Percentiles rank a stretch among this genome's conserved stretches.
Evolutionary conservation across 2,113 vertebrate species (phyloP).

Genomic region (Ginglymostoma cirratum): DNA sequence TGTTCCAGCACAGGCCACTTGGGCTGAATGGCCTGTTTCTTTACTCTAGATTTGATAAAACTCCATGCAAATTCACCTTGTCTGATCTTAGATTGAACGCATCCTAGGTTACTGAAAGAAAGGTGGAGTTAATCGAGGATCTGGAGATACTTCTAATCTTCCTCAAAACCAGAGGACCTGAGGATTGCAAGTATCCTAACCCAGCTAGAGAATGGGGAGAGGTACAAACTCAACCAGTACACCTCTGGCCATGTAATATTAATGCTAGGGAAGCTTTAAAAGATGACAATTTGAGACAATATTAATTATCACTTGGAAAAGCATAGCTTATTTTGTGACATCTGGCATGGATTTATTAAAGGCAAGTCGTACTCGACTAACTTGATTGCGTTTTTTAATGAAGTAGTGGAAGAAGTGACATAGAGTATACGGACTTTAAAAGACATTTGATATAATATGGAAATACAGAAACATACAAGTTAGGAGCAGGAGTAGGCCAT

Average conservation of each 20-base stretch:
- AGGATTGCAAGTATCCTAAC: background rate
- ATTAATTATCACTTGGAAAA: background rate
- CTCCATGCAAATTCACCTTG: background rate
- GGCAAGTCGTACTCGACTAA: background rate
- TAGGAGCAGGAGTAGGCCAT: too few relatives aligned
- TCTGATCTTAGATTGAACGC: background rate
- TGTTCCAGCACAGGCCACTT: too few relatives aligned
- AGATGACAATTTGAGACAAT: background rate
- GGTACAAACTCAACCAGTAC: background rate
- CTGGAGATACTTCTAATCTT: background rate
- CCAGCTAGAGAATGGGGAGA: background rate
- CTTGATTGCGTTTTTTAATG: background rate
- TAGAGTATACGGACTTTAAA: background rate
- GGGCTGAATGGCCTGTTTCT: too few relatives aligned
- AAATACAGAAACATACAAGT: too few relatives aligned
- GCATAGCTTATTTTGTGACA: background rate
- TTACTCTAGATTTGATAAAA: background rate
- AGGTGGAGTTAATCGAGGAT: background rate
- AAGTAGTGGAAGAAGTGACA: background rate
- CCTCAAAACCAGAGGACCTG: background rate
- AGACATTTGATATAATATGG: background rate
- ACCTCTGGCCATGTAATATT: background rate
- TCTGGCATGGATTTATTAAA: background rate
- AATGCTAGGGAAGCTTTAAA: background rate
- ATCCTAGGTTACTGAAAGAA: background rate